These are phyloP conservation scores for Panopea generosa DNA, from an alignment of 2,888 invertebrate species.

Conservation along the genomic window DNA sequence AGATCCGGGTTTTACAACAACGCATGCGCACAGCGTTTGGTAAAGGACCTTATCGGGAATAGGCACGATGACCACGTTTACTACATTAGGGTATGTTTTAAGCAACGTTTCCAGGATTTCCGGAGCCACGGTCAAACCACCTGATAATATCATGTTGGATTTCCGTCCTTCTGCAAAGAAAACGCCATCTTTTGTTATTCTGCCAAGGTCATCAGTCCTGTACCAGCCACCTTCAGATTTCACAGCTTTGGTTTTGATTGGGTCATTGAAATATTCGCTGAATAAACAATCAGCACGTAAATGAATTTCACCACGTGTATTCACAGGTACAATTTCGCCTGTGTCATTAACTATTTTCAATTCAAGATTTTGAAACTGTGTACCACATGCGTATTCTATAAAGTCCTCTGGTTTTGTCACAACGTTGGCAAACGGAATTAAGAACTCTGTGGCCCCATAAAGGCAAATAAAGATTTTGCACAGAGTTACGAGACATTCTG, in stretches of 20 bases:
- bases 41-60: conserved; percentile 35
- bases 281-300: conserved; percentile 5
- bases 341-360: conserved; percentile 30
- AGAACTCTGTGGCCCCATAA: conserved; percentile 16
- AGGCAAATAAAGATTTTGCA: conserved; percentile 2
- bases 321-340: conserved; percentile 2
- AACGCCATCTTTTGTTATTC: conserved; percentile 13
- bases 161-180: conserved; percentile 19
- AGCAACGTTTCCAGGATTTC: conserved; percentile 18
- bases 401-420: conserved; percentile 9
- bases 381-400: conserved; percentile 10
- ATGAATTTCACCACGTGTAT: conserved; percentile 19
- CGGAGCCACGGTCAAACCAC: conserved; percentile 22
- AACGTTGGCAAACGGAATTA: background rate
- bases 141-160: conserved; percentile 28
- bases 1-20: conserved; percentile 26
- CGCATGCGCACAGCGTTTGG: conserved; percentile 53
- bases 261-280: conserved; percentile 19
- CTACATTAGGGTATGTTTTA: conserved; percentile 11
- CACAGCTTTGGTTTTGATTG: background rate
- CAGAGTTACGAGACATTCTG: conserved; percentile 1
- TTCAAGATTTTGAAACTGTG: background rate
- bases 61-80: conserved; percentile 38
- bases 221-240: conserved; percentile 15
- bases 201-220: conserved; percentile 31